Evolutionary conservation across 2,888 invertebrate genomes (phyloP).

Genomic region (Andrena marginata): DNA sequence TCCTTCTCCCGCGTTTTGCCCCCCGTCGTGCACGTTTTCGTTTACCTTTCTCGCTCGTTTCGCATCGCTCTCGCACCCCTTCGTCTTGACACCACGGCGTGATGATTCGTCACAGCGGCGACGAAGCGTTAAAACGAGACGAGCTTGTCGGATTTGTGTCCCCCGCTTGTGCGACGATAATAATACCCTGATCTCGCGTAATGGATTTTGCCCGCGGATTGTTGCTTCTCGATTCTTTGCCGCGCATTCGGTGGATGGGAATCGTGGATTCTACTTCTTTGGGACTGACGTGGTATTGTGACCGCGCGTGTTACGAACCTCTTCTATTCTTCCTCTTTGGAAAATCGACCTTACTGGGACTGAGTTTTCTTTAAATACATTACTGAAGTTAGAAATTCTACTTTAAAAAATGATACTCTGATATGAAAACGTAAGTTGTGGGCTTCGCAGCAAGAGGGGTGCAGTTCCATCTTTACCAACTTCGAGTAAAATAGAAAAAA

Average conservation of each 20-base stretch:
- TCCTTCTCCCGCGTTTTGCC: background rate
- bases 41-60: background rate
- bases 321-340: too few species aligned
- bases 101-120: slow-evolving; percentile 43
- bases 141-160: slow-evolving; percentile 52
- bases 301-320: background rate
- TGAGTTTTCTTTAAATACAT: too few species aligned
- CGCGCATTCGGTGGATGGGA: background rate
- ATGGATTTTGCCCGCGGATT: slow-evolving; percentile 37
- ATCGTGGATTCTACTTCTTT: slow-evolving; percentile 6
- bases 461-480: too few species aligned
- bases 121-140: slow-evolving; percentile 59
- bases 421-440: too few species aligned
- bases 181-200: slow-evolving; percentile 51
- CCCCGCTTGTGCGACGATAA: slow-evolving; percentile 45
- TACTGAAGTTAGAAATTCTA: too few species aligned
- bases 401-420: too few species aligned
- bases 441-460: too few species aligned
- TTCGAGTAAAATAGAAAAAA: too few species aligned
- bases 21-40: background rate
- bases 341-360: too few species aligned
- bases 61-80: background rate
- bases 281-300: slow-evolving; percentile 17
- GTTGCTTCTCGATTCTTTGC: slow-evolving; percentile 32
- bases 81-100: background rate